Conservation (phyloP, 1,140 invertebrate species). For the Ceratina calcarata region DNA sequence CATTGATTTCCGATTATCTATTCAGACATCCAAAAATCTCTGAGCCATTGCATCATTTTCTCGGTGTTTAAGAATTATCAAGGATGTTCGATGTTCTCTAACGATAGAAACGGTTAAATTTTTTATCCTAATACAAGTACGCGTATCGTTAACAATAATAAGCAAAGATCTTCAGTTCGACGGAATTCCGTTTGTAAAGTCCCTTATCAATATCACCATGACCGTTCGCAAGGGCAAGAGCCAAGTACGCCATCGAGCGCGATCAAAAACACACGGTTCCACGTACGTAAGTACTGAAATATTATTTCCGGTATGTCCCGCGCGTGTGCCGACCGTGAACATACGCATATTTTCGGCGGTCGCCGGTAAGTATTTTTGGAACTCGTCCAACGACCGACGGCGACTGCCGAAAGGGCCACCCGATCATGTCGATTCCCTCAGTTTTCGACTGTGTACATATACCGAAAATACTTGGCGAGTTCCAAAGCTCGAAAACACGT, state of each 20-base stretch:
- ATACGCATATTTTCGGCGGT: conserved; percentile 15
- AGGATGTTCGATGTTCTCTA: too few relatives aligned
- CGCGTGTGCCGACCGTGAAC: conserved; percentile 16
- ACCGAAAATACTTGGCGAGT: conserved; percentile 22
- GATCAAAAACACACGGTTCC: conserved; percentile 4
- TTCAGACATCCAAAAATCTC: too few relatives aligned
- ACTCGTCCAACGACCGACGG: conserved; percentile 28
- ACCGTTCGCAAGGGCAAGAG: not conserved
- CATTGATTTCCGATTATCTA: too few relatives aligned
- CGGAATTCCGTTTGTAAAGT: too few relatives aligned
- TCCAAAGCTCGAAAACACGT: not conserved
- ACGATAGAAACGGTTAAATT: too few relatives aligned
- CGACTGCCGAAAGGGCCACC: conserved; percentile 1
- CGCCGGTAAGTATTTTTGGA: conserved; percentile 47
- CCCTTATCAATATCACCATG: conserved; percentile 5
- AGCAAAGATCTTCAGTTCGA: too few relatives aligned
- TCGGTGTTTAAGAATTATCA: too few relatives aligned
- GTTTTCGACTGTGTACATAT: not conserved
- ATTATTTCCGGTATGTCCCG: conserved; percentile 50
- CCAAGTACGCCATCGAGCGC: not conserved
- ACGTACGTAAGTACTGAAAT: conserved; percentile 29
- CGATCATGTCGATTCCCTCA: conserved; percentile 29
- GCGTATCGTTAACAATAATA: too few relatives aligned
- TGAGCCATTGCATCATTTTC: too few relatives aligned
- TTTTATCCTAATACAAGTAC: too few relatives aligned